Evolutionary conservation across 2,113 vertebrate genomes (phyloP), one percentile per base, ranked within the genome.

Genomic region (Oostethus manadensis): DNA sequence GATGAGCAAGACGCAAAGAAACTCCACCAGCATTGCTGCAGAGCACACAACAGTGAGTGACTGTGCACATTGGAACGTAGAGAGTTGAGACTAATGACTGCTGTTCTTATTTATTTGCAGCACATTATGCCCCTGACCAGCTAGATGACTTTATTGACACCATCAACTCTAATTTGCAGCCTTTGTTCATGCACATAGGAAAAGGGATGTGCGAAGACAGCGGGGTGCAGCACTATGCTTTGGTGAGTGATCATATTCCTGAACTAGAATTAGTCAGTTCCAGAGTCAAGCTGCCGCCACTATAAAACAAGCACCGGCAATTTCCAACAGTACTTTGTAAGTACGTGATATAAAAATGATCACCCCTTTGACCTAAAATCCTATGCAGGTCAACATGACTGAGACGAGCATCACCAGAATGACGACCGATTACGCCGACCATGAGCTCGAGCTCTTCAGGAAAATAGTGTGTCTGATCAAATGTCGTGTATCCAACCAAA

Each of bases 371-470:
- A 26, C 23, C 1, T 54, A n/a, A n/a, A 54, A 9, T 6, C 21
- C 43, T 62, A 44, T 65, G 5, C 79, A 99, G 97, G 93, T 98
- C 46, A 99, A 98, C 79, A 88, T 92, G 81, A 88, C 92, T 0
- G 91, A 95, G 66, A 97, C 92, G 0, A 89, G 94, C 23, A 35
- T 98, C 74, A 95, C 95, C 58, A 91, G 91, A 81, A 93, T 98
- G 95, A 33, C 29, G 29, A 7, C 29, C 7, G 29, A 97, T 88
- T 98, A 95, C 66, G 83, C 93, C 0, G 97, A 97, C 79, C 95
- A 86, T n/a, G 97, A 99, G 59, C 75, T 99, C 59, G 97, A 99
- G 74, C 80, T 99, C 51, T 98, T 99, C 75, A 91, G 90, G 64
- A 98, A 96, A 91, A 91, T 90, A 0, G 97, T 97, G 74, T 91